Percentiles rank a stretch among this genome's conserved stretches.
Conservation (phyloP, 1,140 invertebrate species). For the Aphelenchoides besseyi region DNA sequence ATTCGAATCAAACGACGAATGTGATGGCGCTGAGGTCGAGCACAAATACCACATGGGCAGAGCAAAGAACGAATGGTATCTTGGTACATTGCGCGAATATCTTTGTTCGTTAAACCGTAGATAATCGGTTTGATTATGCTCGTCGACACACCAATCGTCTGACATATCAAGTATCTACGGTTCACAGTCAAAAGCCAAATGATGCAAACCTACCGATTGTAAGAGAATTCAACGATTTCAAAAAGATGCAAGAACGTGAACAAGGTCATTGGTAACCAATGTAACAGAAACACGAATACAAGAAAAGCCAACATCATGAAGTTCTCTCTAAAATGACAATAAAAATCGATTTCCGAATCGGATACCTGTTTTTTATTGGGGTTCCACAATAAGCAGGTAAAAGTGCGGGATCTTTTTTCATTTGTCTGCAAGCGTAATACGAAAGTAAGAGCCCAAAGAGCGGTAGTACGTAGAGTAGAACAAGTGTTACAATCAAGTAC, state of each 20-base stretch:
- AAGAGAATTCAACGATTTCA: not conserved
- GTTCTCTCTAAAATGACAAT: not conserved
- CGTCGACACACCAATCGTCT: conserved; percentile 8
- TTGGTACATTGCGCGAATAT: not conserved
- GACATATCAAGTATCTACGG: conserved; percentile 7
- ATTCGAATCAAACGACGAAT: conserved; percentile 6
- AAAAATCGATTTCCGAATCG: no score
- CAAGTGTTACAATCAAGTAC: not conserved
- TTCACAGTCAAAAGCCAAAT: no score
- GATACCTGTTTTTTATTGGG: conserved; percentile 1
- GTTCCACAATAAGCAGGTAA: not conserved
- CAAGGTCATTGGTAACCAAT: conserved; percentile 11
- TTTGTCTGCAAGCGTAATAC: not conserved
- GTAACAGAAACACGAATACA: not conserved
- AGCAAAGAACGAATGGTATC: not conserved
- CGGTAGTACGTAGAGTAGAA: conserved; percentile 4
- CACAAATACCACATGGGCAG: conserved; percentile 4
- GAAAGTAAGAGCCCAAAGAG: not conserved
- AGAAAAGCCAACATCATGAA: conserved; percentile 4
- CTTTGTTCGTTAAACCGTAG: conserved; percentile 6
- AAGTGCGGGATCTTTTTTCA: not conserved
- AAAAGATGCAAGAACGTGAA: conserved; percentile 7
- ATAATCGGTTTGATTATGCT: conserved; percentile 12
- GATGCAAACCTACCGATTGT: no score
- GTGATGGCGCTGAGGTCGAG: not conserved